Evolutionary conservation across 1,140 invertebrate species (phyloP).

Genomic region (Eriocheir sinensis): DNA sequence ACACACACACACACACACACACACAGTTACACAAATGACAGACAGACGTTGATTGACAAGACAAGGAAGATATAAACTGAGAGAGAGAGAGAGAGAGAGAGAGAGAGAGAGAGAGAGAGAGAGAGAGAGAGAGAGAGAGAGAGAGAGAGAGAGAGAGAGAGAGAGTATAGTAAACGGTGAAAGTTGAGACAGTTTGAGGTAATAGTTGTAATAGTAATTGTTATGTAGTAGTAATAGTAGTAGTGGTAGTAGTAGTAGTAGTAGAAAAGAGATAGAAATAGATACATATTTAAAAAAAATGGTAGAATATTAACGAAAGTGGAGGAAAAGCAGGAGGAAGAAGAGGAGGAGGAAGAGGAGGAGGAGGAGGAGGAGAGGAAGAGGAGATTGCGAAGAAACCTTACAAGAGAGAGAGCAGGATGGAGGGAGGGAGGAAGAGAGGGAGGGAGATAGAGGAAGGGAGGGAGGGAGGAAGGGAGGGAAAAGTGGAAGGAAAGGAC

Average conservation of each 20-base stretch:
- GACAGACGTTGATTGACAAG: too few species aligned
- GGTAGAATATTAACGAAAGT: too few species aligned
- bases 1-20: not conserved
- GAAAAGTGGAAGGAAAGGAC: not conserved
- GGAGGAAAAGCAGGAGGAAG: not conserved
- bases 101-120: not conserved
- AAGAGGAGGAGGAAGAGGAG: not conserved
- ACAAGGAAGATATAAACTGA: not conserved
- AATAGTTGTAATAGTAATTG: not conserved
- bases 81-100: not conserved
- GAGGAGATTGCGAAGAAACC: not conserved
- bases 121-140: not conserved
- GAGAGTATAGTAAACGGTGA: not conserved
- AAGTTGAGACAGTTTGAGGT: not conserved
- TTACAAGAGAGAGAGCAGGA: not conserved
- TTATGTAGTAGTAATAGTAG: conserved; percentile 25
- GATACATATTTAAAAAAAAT: too few species aligned
- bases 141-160: not conserved
- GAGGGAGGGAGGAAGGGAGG: not conserved
- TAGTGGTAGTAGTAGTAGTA: not conserved
- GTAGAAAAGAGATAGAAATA: too few species aligned
- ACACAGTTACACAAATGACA: not conserved
- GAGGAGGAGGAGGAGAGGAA: not conserved
- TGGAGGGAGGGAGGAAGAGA: not conserved
- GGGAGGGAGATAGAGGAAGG: not conserved